Evolutionary conservation across 92 coral and sea anemone genomes (phyloP).

Genomic region (Porites cylindrica): DNA sequence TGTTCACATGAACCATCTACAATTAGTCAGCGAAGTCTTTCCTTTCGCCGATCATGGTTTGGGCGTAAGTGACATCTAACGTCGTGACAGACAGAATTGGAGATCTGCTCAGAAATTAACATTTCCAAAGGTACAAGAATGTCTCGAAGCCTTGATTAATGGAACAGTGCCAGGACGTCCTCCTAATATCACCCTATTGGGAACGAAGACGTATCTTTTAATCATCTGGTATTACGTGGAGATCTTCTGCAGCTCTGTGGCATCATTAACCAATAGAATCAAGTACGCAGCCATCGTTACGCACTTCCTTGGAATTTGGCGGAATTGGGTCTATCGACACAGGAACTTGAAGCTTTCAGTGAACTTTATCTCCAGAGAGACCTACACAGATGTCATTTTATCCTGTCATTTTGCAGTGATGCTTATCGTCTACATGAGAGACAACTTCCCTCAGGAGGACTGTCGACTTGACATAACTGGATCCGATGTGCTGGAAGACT

Average conservation of each 20-base stretch:
- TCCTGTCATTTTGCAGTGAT: constrained; percentile 69
- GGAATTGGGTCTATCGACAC: constrained; percentile 25
- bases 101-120: constrained; percentile 36
- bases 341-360: not conserved
- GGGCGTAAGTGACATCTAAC: constrained; percentile 2
- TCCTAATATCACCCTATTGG: constrained; percentile 26
- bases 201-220: constrained; percentile 43
- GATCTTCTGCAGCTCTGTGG: constrained; percentile 51
- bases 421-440: constrained; percentile 48
- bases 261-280: constrained; percentile 49
- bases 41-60: constrained; percentile 13
- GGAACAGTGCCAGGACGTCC: not conserved
- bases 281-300: constrained; percentile 51
- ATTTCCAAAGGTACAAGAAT: constrained; percentile 7
- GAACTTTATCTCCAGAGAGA: constrained; percentile 47
- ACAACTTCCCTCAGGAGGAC: constrained; percentile 48
- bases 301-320: constrained; percentile 66
- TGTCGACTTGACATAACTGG: constrained; percentile 54
- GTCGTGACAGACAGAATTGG: constrained; percentile 35
- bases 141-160: constrained; percentile 11
- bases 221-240: constrained; percentile 57
- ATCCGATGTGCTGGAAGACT: constrained; percentile 48
- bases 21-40: constrained; percentile 9
- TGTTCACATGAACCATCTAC: constrained; percentile 11
- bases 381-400: constrained; percentile 33